Percentiles rank a stretch among this genome's conserved stretches.
Conservation (phyloP, 1,140 invertebrate species). For the Hestina assimilis region DNA sequence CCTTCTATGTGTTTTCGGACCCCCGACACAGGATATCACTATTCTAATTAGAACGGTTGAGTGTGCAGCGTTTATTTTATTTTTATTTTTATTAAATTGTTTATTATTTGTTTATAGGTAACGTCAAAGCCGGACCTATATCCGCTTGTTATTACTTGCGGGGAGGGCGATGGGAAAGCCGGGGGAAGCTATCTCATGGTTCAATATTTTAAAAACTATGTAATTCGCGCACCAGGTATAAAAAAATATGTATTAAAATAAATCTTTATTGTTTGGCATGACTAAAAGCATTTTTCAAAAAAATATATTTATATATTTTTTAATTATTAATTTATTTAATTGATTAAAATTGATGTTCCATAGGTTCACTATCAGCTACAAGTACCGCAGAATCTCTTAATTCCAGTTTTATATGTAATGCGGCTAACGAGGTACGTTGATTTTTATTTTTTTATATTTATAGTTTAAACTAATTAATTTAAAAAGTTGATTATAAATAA, state of each 20-base stretch:
- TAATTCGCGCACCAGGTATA: conserved; percentile 82
- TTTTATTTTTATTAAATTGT: too few species aligned
- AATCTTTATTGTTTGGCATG: too few species aligned
- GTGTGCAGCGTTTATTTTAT: too few species aligned
- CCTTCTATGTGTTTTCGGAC: too few species aligned
- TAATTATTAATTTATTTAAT: too few species aligned
- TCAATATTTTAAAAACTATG: conserved; percentile 88
- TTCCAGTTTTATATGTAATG: conserved; percentile 89
- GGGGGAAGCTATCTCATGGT: conserved; percentile 88
- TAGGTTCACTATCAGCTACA: conserved; percentile 86
- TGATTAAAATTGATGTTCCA: conserved; percentile 17
- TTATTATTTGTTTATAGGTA: conserved; percentile 78
- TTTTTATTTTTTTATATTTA: background rate
- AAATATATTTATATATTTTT: background rate
- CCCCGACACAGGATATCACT: too few species aligned
- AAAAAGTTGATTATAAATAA: too few species aligned
- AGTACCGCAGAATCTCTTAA: conserved; percentile 90
- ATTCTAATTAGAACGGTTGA: too few species aligned
- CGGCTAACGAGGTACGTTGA: conserved; percentile 83
- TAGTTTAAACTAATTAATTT: background rate
- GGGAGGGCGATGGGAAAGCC: conserved; percentile 82
- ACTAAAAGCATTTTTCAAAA: too few species aligned
- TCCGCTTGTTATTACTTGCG: conserved; percentile 88
- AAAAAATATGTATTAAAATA: conserved; percentile 4
- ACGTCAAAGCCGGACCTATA: conserved; percentile 91